Conservation (phyloP, 2,797 vertebrate species). For the Muscicapa striata region DNA sequence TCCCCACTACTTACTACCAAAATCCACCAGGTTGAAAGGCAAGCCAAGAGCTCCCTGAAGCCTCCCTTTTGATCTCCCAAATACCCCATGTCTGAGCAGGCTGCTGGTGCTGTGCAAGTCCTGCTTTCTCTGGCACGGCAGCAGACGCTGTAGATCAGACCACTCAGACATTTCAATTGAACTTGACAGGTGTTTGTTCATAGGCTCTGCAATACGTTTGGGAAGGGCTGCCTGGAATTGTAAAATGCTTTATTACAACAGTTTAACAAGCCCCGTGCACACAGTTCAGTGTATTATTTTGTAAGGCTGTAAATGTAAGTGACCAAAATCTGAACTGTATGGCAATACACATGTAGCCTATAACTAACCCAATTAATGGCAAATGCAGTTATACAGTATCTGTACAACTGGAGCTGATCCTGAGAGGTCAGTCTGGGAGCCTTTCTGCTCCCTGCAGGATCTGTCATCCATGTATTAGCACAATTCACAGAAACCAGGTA, state of each 20-base stretch:
- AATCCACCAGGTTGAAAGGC: not conserved
- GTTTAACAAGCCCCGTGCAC: not conserved
- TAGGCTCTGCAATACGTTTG: not conserved
- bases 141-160: not conserved
- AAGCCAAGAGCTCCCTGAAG: not conserved
- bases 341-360: not conserved
- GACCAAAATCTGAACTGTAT: not conserved
- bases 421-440: not conserved
- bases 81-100: not conserved
- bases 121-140: not conserved
- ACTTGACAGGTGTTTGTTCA: slow-evolving; percentile 48
- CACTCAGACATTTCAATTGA: slow-evolving; percentile 5
- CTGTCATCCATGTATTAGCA: not conserved
- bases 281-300: not conserved
- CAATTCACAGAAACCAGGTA: not conserved
- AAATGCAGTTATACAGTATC: not conserved
- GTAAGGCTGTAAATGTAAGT: not conserved
- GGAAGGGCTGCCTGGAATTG: not conserved
- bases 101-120: not conserved
- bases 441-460: not conserved
- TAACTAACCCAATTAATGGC: not conserved
- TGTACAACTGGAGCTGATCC: not conserved
- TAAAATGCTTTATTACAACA: not conserved
- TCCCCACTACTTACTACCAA: not conserved
- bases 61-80: not conserved